Base-by-base conservation (phyloP, 1,140 invertebrate species). In the Steinernema khuongi region DNA sequence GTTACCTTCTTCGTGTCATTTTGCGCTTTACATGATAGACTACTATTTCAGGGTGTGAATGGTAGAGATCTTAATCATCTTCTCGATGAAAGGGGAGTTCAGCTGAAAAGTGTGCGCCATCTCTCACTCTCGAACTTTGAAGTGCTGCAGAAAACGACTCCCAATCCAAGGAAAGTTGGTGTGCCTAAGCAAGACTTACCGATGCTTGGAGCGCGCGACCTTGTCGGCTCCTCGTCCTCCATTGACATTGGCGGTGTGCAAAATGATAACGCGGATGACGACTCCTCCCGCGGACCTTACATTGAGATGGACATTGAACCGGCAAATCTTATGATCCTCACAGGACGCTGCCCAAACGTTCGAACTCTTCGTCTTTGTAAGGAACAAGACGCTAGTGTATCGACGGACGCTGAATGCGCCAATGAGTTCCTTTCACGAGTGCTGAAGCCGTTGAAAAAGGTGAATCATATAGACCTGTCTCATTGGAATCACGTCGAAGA, bases 381-480 rank as follows among this genome's bases (percentile, higher is more conserved):
- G 19, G 50, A 60, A 60, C 17, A 22, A 1, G 74, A 77, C 33
- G 74, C 74, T 11, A 73, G 76, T 19, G 73, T 66, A 1, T 71
- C 70, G 1, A 29, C 70, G 26, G 31, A 32, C 17, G 70, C 32
- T 14, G 72, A 74, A 18, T 66, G 36, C 2, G 18, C 36, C n/a
- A 75, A 75, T 68, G 78, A 74, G n/a, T 70, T 76, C 67, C 74
- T 78, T 1, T 31, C 66, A 4, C 50, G 77, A 2, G 85, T 92
- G 1, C 79, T 90, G 30, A 87, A 87, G 69, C 87, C 90, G 26
- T 78, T 92, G 32, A 81, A 86, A 2, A 88, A 90, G 44, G 85
- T 94, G 17, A 90, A 89, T 28, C 89, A 92, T 82, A 86, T 95
- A 43, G 92, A 94, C 85, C 85, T 95, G 50, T 92, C 92, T 0